These are phyloP conservation scores for Aplochiton taeniatus DNA, from an alignment of 2,797 vertebrate genomes.

Conservation along the genomic window DNA sequence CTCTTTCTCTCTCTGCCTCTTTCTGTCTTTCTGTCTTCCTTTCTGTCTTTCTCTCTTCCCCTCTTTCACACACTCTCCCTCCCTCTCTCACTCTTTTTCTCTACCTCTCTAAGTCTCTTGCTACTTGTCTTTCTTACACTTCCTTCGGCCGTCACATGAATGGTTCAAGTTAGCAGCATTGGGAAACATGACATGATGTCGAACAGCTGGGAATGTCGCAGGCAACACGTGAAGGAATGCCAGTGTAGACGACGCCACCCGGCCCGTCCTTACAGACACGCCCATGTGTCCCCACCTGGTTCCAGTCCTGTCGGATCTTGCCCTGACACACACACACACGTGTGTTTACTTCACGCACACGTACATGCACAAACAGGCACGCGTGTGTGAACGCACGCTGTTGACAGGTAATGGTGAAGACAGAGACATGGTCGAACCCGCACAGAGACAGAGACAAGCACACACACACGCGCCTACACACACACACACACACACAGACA, in stretches of 20 bases:
- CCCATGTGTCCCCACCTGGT: conserved; percentile 58
- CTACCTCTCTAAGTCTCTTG: background rate
- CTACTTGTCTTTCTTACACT: conserved; percentile 14
- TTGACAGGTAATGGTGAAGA: background rate
- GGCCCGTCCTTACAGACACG: conserved; percentile 33
- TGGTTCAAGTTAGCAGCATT: too few species aligned
- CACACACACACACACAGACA: background rate
- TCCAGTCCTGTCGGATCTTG: conserved; percentile 58
- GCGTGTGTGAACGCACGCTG: background rate
- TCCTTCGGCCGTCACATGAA: too few species aligned
- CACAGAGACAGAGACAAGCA: conserved; percentile 3
- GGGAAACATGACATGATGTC: too few species aligned
- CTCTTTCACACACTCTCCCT: background rate
- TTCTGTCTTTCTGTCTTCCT: background rate
- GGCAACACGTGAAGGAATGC: conserved; percentile 23
- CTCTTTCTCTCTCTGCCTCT: background rate
- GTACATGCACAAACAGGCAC: background rate
- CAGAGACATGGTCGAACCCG: background rate
- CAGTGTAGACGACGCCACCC: conserved; percentile 19
- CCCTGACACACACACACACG: conserved; percentile 23
- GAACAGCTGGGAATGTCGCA: background rate
- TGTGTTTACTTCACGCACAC: too few species aligned
- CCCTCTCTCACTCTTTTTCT: background rate
- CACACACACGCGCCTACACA: background rate
- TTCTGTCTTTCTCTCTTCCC: background rate